phyloP scores from a whole-genome alignment of 2,888 invertebrate species.

The Metopia argyrocephala region DNA sequence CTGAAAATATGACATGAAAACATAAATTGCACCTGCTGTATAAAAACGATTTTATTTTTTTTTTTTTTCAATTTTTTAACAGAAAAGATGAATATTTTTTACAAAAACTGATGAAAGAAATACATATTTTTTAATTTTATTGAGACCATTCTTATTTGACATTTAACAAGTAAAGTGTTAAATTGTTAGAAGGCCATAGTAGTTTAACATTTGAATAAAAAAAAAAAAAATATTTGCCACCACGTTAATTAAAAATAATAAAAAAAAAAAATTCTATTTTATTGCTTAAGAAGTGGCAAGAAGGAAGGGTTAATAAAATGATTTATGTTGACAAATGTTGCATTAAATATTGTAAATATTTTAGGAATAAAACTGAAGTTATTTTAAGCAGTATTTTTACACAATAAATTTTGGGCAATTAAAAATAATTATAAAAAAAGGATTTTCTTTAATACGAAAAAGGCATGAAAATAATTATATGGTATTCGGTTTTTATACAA shows the following conservation, averaged over 20 bases:
- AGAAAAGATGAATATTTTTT: conserved; percentile 22
- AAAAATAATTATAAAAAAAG: too few species aligned
- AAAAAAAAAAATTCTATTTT: background rate
- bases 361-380: too few species aligned
- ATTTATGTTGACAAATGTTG: too few species aligned
- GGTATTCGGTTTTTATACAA: too few species aligned
- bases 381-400: too few species aligned
- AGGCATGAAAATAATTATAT: too few species aligned
- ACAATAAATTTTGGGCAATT: too few species aligned
- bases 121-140: conserved; percentile 1
- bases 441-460: too few species aligned
- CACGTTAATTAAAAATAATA: background rate
- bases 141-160: background rate
- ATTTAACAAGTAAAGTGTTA: conserved; percentile 36
- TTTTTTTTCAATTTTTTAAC: background rate
- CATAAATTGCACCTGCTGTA: conserved; percentile 63
- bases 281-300: background rate
- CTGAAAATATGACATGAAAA: conserved; percentile 35
- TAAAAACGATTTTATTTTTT: conserved; percentile 7
- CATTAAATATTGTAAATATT: too few species aligned
- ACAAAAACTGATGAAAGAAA: background rate
- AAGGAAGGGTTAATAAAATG: too few species aligned
- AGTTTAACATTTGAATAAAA: background rate
- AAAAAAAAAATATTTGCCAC: background rate
- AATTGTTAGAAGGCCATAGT: conserved; percentile 22